A percentile compares a stretch with the other conserved stretches of the same genome.
phyloP scores from a whole-genome alignment of 2,888 invertebrate species.

The Ornithoptera priamus region DNA sequence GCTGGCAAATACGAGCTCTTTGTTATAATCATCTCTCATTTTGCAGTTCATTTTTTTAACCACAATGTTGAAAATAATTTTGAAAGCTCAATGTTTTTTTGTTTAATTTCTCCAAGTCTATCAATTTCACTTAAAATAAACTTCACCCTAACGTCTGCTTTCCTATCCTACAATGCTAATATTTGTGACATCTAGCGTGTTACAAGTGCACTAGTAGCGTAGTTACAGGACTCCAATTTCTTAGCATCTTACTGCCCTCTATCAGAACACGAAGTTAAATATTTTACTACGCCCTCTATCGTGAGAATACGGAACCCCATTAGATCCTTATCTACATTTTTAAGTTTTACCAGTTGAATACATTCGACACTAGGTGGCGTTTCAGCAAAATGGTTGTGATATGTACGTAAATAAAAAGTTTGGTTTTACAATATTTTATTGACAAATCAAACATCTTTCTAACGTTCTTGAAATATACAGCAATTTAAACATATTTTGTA shows the following conservation, averaged over 20 bases:
- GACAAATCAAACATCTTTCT: neutral
- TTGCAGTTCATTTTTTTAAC: too few species aligned
- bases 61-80: too few species aligned
- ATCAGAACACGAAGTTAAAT: constrained; percentile 11
- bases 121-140: neutral
- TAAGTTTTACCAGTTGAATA: neutral
- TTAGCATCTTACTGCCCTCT: constrained; percentile 30
- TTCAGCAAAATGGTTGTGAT: constrained; percentile 49
- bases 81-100: too few species aligned
- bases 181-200: constrained; percentile 12
- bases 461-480: neutral
- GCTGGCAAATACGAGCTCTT: too few species aligned
- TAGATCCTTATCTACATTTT: neutral
- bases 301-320: neutral
- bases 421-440: constrained; percentile 10
- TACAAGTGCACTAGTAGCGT: neutral
- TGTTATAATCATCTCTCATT: too few species aligned
- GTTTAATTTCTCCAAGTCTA: too few species aligned
- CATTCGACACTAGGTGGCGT: constrained; percentile 56
- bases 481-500: constrained; percentile 29
- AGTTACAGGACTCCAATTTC: neutral
- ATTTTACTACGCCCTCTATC: constrained; percentile 37
- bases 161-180: neutral
- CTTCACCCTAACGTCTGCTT: neutral
- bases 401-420: constrained; percentile 36